Percentiles rank a stretch among this genome's conserved stretches.
Evolutionary conservation across 2,888 invertebrate species (phyloP).

Genomic region (Alloplasta piceator): DNA sequence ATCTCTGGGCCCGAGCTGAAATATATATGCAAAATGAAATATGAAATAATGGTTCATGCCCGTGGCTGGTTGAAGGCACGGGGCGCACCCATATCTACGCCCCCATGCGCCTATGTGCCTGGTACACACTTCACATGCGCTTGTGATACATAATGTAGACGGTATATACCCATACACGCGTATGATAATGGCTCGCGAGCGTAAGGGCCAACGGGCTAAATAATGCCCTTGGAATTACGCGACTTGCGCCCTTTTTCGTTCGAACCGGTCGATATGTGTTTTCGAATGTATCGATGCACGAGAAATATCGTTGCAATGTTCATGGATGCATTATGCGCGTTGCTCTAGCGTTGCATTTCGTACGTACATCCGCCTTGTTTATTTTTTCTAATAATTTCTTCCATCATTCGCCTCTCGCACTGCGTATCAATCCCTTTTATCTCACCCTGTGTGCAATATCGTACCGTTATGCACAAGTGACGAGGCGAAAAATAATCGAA

Average conservation of each 20-base stretch:
- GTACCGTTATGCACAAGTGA: slow-evolving; percentile 48
- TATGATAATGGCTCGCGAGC: no score
- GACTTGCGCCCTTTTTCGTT: no score
- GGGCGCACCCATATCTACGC: slow-evolving; percentile 84
- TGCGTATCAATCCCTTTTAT: slow-evolving; percentile 49
- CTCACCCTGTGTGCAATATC: slow-evolving; percentile 40
- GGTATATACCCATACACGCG: slow-evolving; percentile 50
- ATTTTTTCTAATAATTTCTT: slow-evolving; percentile 50
- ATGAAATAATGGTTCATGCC: slow-evolving; percentile 83
- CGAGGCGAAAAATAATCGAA: slow-evolving; percentile 3
- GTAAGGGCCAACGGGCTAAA: no score
- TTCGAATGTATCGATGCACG: slow-evolving; percentile 41
- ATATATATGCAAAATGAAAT: slow-evolving; percentile 82
- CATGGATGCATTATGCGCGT: slow-evolving; percentile 68
- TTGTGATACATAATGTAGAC: slow-evolving; percentile 68
- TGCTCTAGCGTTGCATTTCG: slow-evolving; percentile 58
- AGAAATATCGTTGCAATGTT: slow-evolving; percentile 36
- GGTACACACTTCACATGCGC: slow-evolving; percentile 66
- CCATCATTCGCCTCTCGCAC: slow-evolving; percentile 57
- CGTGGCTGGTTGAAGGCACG: slow-evolving; percentile 81
- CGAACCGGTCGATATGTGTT: no score
- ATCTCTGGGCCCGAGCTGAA: slow-evolving; percentile 78
- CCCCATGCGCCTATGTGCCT: slow-evolving; percentile 81
- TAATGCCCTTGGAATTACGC: no score
- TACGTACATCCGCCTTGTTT: slow-evolving; percentile 73